These are phyloP conservation scores for Nebria brevicollis DNA, from an alignment of 2,888 invertebrate genomes.

Conservation along the genomic window DNA sequence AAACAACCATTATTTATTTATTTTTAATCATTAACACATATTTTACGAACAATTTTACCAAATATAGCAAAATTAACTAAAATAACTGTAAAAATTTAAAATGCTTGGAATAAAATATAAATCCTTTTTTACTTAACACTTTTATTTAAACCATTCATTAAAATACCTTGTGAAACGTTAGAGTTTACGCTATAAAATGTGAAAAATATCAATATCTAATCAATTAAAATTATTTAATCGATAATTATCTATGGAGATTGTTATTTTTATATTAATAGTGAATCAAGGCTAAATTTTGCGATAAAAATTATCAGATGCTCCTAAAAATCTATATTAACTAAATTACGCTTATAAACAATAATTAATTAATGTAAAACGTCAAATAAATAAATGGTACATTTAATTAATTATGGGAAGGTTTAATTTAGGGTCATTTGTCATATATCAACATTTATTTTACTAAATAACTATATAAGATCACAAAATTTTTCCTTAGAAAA, in stretches of 20 bases:
- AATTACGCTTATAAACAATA: background rate
- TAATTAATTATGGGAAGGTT: background rate
- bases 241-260: background rate
- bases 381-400: background rate
- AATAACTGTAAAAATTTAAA: too few species aligned
- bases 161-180: background rate
- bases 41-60: background rate
- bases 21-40: background rate
- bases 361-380: background rate
- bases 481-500: slow-evolving; percentile 46
- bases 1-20: background rate
- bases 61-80: background rate
- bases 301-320: background rate
- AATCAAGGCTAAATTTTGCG: background rate
- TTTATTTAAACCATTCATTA: background rate
- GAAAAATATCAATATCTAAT: background rate
- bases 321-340: background rate
- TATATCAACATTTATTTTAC: slow-evolving; percentile 44
- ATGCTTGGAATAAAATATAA: too few species aligned
- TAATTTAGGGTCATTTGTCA: background rate
- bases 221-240: background rate
- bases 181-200: background rate
- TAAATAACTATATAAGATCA: slow-evolving; percentile 41
- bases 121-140: too few species aligned
- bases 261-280: background rate